Base-by-base conservation (phyloP, 2,113 vertebrate genomes). In the Sylvietta virens region DNA sequence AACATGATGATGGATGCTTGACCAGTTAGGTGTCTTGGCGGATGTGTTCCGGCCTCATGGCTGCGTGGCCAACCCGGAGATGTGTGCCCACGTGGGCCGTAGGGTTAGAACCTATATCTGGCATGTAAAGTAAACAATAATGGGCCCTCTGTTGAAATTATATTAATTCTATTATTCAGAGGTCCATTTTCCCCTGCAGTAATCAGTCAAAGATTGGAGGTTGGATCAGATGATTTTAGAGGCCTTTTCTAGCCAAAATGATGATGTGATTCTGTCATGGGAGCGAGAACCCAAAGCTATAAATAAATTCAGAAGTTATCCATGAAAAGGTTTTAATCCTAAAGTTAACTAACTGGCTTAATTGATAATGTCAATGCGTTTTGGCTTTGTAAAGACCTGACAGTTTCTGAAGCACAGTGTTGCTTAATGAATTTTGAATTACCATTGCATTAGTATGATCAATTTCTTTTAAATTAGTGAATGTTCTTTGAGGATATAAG, bases 261-360 rank as follows among this genome's bases (percentile, higher is more conserved):
- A 40, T 74, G 30, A 33, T n/a, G 7, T 53, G n/a, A 60, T 60
- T 40, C 53, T 45, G 24, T 40, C 30, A 79, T 47, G 26, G 83
- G 15, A 72, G 48, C 50, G 85, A 78, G 42, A 91, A 64, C n/a
- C 6, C 40, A 26, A 72, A 89, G 21, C 13, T 56, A 83, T 65
- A 95, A 95, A 92, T 89, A 91, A 96, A 92, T 86, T 45, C 83
- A 95, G 58, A 70, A 73, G 47, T 64, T 74, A 89, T 33, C 31
- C 39, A 79, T 79, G 7, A 81, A 96, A 95, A 94, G 8, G 37
- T 72, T 92, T 96, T 85, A 93, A 92, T 14, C 14, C 81, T 73
- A 71, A 80, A 71, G 45, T 47, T 56, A 65, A 85, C 67, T 40
- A 91, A 72, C 20, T 42, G 48, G 13, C 81, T 79, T 60, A 28